phyloP scores from a whole-genome alignment of 2,888 invertebrate species.

The Nudaria mundana region DNA sequence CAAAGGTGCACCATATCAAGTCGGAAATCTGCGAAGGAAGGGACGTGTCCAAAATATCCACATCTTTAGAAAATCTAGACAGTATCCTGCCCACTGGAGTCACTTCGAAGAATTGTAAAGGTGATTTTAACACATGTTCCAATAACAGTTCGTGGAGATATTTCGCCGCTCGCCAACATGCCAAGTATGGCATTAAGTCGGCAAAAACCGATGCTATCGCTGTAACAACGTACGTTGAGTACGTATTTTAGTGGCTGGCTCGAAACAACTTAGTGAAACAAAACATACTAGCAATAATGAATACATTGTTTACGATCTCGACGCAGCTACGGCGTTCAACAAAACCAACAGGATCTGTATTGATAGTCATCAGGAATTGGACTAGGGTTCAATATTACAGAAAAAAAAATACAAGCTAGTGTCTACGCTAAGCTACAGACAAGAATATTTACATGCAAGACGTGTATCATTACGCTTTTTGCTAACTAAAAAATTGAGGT shows the following conservation, averaged over 20 bases:
- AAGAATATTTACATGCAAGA: constrained; percentile 25
- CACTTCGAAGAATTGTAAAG: constrained; percentile 89
- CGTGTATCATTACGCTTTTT: constrained; percentile 4
- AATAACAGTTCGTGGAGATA: constrained; percentile 82
- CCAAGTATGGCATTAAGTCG: constrained; percentile 86
- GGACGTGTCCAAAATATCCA: constrained; percentile 86
- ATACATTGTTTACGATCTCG: constrained; percentile 62
- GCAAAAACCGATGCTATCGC: constrained; percentile 84
- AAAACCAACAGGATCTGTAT: constrained; percentile 16
- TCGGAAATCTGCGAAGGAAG: constrained; percentile 85
- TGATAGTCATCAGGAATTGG: constrained; percentile 17
- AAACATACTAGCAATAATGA: constrained; percentile 50
- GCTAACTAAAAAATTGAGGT: constrained; percentile 2
- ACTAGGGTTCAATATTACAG: constrained; percentile 9
- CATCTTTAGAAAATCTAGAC: constrained; percentile 87
- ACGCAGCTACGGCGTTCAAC: constrained; percentile 22
- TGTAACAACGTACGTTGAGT: constrained; percentile 79
- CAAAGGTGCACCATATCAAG: constrained; percentile 86
- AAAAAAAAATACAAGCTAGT: constrained; percentile 10
- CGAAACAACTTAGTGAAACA: constrained; percentile 6
- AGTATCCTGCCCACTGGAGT: constrained; percentile 89
- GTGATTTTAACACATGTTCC: constrained; percentile 83
- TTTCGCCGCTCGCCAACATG: constrained; percentile 85
- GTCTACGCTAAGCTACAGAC: constrained; percentile 15
- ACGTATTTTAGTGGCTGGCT: constrained; percentile 30